These are phyloP conservation scores for Haemorhous mexicanus DNA, from an alignment of 2,113 vertebrate genomes.

Conservation along the genomic window DNA sequence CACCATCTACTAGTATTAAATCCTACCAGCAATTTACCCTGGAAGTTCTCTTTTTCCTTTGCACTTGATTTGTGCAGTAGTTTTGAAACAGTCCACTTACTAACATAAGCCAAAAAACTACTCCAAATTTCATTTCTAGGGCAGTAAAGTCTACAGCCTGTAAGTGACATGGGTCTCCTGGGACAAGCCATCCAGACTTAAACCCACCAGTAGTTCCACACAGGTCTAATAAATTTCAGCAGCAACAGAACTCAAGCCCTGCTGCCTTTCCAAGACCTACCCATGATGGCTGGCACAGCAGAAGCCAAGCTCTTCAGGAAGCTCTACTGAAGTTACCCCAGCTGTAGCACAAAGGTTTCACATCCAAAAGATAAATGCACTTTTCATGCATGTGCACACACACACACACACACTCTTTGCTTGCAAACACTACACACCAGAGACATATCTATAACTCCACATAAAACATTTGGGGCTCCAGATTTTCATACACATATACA, in stretches of 20 bases:
- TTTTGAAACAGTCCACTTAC: background rate
- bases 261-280: background rate
- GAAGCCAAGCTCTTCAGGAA: background rate
- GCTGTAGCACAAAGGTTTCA: background rate
- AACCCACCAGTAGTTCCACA: background rate
- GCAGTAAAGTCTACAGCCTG: background rate
- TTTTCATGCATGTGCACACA: background rate
- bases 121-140: background rate
- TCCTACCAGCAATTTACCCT: background rate
- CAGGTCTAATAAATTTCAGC: background rate
- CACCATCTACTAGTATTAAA: background rate
- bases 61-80: background rate
- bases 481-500: background rate
- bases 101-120: background rate
- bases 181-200: background rate
- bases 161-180: background rate
- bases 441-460: background rate
- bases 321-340: background rate
- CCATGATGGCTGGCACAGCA: background rate
- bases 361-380: background rate
- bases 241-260: background rate
- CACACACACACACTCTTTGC: background rate
- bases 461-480: background rate
- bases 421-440: background rate
- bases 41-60: background rate